Base-by-base conservation (phyloP, 2,888 invertebrate species). In the Drosophila nigricruria region DNA sequence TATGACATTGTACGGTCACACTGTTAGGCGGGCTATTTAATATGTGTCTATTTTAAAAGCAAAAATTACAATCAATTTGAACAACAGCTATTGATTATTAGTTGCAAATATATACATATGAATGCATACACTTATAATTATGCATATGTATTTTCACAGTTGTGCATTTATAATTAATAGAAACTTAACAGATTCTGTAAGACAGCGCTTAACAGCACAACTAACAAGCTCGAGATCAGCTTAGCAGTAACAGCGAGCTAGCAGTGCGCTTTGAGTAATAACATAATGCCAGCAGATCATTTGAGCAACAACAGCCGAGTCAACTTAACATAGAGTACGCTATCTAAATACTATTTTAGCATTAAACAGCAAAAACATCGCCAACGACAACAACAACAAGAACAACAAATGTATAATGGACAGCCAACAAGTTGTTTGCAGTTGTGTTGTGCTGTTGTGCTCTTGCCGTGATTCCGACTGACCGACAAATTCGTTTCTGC, bases 361-460 rank as follows among this genome's bases (percentile, higher is more conserved):
- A 66, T 40, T 57, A 38, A n/a, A 8, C 18, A 42, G 54, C 47
- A 45, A 54, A 49, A 45, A 30, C 50, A n/a, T 23, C 36, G 47
- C 14, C 32, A 12, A n/a, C 18, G 34, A 52, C 52, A 25, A 40
- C 42, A 62, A 52, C 52, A 36, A 25, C 52, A 16, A 10, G 42
- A 30, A 50, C 16, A 52, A 14, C 50, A 63, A 20, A 52, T 30
- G 50, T 62, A 30, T 27, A 47, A 69, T 69, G 53, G 23, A 14
- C 52, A 63, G 57, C 38, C 43, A 70, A 71, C 77, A 77, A 75
- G 62, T 67, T 56, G 66, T 52, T 59, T 59, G 34, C 40, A n/a
- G n/a, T n/a, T n/a, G n/a, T 70, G 52, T 70, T 64, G 14, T 47
- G 54, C 57, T 69, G 38, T 70, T 64, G 16, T 53, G 56, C 57